Evolutionary conservation across 2,888 invertebrate genomes (phyloP), one percentile per base, ranked within the genome.

Genomic region (Latrodectus elegans): DNA sequence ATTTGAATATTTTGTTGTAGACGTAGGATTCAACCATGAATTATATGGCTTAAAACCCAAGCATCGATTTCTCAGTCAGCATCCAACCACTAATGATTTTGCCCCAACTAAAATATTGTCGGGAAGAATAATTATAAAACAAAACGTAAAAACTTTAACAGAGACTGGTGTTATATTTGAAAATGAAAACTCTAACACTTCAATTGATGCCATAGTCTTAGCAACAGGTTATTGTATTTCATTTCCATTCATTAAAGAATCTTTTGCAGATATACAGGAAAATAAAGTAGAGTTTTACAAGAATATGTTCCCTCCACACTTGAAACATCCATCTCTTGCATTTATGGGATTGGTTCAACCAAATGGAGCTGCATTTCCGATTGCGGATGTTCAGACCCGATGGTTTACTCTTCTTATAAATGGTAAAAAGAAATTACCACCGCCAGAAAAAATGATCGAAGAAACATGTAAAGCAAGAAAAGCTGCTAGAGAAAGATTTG

Each of bases 341-440:
- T 94, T 98, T 90, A 93, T 97, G 68, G 97, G 97, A 0, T 93
- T 98, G 52, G 96, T 96, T 0, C 96, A 95, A 92, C 95, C 95
- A 90, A 95, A 96, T 2, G 95, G 96, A 91, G 88, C 89, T 6
- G 96, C 97, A 0, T 96, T 97, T 92, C 96, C 96, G 87, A 95
- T 96, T 94, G 96, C 96, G 92, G 96, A 97, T 91, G 92, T 96
- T 60, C 97, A 97, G 94, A 95, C 96, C 91, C 90, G 89, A 73
- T 89, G 84, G 89, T 87, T 84, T 53, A 68, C 84, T 38, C 88
- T 51, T n/a, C 6, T 88, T 6, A 91, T 92, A 77, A 92, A 91
- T 12, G 90, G 90, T 1, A 89, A 90, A 14, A 79, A 89, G 0
- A 90, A 79, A 22, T 90, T 93, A 38, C 93, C 93, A 4, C 83